These are phyloP conservation scores for Pemphigus obesinymphae DNA, from an alignment of 1,140 invertebrate species.

Conservation along the genomic window DNA sequence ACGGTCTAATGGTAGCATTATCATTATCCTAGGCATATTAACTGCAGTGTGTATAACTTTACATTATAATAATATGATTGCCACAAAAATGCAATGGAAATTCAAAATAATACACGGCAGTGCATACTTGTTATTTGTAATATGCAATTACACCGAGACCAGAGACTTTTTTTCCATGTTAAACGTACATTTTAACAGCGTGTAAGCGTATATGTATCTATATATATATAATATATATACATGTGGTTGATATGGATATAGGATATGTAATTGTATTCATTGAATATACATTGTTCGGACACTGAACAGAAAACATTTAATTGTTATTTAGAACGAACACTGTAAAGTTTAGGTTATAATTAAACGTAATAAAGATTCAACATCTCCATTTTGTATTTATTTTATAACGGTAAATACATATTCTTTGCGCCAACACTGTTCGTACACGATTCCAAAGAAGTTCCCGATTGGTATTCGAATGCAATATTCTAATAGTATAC, in stretches of 20 bases:
- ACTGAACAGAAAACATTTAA: background rate
- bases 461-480: no score
- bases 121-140: background rate
- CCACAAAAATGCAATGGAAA: background rate
- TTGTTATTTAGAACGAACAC: background rate
- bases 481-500: background rate
- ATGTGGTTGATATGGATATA: no score
- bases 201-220: no score
- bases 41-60: no score
- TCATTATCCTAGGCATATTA: background rate
- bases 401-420: background rate
- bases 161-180: background rate
- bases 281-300: background rate
- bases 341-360: background rate
- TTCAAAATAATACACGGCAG: background rate
- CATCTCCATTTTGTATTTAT: background rate
- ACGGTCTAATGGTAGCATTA: no score
- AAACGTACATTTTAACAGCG: background rate
- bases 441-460: background rate
- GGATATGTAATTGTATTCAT: background rate
- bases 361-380: background rate
- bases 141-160: background rate
- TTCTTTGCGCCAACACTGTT: background rate
- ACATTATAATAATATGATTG: no score
- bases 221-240: no score